Evolutionary conservation across 2,113 vertebrate species (phyloP).

Genomic region (Tringa solitaria): DNA sequence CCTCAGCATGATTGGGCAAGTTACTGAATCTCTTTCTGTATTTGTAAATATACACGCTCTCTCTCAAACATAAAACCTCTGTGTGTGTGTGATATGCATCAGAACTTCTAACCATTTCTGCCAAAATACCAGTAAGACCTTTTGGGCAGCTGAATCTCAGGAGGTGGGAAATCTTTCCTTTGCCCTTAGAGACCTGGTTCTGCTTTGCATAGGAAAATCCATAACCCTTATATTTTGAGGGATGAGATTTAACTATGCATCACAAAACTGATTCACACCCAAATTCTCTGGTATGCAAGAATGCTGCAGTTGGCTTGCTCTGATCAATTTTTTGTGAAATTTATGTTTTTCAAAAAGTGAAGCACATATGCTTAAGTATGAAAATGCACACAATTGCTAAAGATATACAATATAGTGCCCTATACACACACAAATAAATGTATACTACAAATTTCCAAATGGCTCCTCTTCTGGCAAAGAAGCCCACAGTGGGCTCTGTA

Average conservation of each 20-base stretch:
- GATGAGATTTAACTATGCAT: neutral
- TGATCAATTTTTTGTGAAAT: neutral
- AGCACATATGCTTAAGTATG: neutral
- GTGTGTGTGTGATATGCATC: neutral
- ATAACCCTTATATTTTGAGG: neutral
- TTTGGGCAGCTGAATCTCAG: neutral
- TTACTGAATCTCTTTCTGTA: neutral
- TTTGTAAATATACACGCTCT: neutral
- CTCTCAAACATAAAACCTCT: neutral
- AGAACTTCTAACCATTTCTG: neutral
- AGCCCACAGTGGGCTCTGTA: neutral
- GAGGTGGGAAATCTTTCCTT: neutral
- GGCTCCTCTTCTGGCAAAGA: neutral
- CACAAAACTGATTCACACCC: neutral
- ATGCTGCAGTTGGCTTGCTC: neutral
- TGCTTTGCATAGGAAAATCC: neutral
- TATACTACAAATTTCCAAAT: neutral
- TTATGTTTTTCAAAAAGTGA: neutral
- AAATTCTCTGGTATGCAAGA: neutral
- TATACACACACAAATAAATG: neutral
- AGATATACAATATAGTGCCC: neutral
- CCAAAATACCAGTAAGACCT: neutral
- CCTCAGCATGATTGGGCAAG: neutral
- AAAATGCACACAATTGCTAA: neutral
- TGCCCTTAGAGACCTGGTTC: neutral